Conservation (phyloP, 2,797 vertebrate species). For the Enteromius fasciolatus region DNA sequence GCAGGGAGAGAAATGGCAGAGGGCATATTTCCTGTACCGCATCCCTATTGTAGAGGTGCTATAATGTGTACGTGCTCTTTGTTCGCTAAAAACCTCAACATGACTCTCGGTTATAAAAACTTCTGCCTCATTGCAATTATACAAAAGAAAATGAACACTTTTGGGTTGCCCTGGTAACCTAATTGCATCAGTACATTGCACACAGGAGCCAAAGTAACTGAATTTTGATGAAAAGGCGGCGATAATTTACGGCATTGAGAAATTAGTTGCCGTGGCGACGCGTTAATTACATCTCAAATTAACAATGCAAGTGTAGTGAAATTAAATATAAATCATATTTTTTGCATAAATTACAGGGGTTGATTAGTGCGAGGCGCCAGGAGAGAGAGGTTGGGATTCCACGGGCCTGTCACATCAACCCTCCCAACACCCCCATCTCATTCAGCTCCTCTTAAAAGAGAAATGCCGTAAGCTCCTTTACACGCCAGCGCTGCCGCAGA, state of each 20-base stretch:
- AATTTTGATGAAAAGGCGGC: slow-evolving; percentile 99
- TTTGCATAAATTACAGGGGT: slow-evolving; percentile 99
- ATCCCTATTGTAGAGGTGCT: slow-evolving; percentile 65
- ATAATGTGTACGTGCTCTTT: slow-evolving; percentile 71
- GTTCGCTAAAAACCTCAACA: slow-evolving; percentile 78
- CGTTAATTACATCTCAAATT: slow-evolving; percentile 99
- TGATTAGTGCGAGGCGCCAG: slow-evolving; percentile 99
- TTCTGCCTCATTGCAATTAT: slow-evolving; percentile 93
- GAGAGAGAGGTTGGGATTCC: slow-evolving; percentile 99
- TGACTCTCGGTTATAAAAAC: slow-evolving; percentile 87
- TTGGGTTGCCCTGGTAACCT: slow-evolving; percentile 99
- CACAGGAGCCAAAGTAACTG: slow-evolving; percentile 99
- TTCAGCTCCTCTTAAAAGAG: slow-evolving; percentile 71
- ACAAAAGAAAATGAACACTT: slow-evolving; percentile 99
- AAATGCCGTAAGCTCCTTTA: slow-evolving; percentile 72
- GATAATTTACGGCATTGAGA: slow-evolving; percentile 99
- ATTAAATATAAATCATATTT: slow-evolving; percentile 99
- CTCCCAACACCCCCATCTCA: slow-evolving; percentile 77
- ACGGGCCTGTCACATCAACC: slow-evolving; percentile 90
- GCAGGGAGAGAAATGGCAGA: slow-evolving; percentile 19
- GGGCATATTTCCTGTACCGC: slow-evolving; percentile 54
- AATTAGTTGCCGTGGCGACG: slow-evolving; percentile 99
- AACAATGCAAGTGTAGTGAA: slow-evolving; percentile 99
- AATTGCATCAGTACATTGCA: slow-evolving; percentile 99
- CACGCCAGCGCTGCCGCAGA: slow-evolving; percentile 50